A percentile compares a stretch with the other conserved stretches of the same genome.
phyloP scores from a whole-genome alignment of 2,888 invertebrate genomes.

The Erebia aethiops region DNA sequence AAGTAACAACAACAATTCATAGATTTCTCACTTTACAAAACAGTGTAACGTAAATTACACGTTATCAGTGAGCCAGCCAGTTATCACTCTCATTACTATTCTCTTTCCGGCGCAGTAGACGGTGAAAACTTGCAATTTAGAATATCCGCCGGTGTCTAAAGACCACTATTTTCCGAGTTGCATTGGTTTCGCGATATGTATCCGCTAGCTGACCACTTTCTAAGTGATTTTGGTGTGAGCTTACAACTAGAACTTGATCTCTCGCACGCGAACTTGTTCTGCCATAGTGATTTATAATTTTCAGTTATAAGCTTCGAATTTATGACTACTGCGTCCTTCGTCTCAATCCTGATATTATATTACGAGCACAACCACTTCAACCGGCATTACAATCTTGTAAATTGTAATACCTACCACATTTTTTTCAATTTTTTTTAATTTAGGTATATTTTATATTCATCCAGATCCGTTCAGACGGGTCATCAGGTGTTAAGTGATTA shows the following conservation, averaged over 20 bases:
- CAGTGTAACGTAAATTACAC: neutral
- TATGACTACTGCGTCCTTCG: no score
- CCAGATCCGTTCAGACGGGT: no score
- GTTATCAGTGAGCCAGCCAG: neutral
- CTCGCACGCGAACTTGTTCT: slow-evolving; percentile 3
- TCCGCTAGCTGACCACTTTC: slow-evolving; percentile 33
- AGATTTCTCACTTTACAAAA: neutral
- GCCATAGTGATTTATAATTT: neutral
- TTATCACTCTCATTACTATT: slow-evolving; percentile 28
- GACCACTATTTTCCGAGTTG: slow-evolving; percentile 14
- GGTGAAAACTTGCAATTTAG: slow-evolving; percentile 39
- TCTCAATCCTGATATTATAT: no score
- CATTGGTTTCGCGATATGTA: slow-evolving; percentile 3
- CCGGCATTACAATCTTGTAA: no score
- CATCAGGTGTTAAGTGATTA: no score
- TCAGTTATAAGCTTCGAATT: no score
- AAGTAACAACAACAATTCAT: no score
- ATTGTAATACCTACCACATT: no score
- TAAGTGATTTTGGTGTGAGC: slow-evolving; percentile 19
- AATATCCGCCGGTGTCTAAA: slow-evolving; percentile 33
- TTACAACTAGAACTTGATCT: slow-evolving; percentile 13
- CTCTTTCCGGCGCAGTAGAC: slow-evolving; percentile 29
- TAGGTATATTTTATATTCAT: no score
- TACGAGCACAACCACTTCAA: no score
- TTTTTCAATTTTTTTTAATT: no score